Conservation (phyloP, 2,888 invertebrate genomes). For the Aproaerema taeniolella region DNA sequence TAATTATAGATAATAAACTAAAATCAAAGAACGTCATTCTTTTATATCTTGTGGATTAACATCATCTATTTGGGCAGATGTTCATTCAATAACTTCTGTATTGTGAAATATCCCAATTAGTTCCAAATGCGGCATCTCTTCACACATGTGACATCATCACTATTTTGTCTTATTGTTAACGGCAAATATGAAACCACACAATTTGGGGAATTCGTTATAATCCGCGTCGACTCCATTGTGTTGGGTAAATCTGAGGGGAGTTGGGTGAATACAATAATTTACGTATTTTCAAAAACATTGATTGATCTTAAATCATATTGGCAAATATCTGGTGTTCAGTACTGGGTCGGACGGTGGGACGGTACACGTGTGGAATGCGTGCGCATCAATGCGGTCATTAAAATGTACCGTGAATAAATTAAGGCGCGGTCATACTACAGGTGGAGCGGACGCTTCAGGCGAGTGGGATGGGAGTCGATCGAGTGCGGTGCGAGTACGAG, state of each 20-base stretch:
- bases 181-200: conserved; percentile 72
- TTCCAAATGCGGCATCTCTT: conserved; percentile 68
- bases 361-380: conserved; percentile 23
- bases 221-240: conserved; percentile 66
- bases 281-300: conserved; percentile 27
- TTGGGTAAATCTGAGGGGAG: conserved; percentile 48
- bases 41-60: too few species aligned
- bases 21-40: too few species aligned
- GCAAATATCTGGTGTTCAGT: conserved; percentile 27
- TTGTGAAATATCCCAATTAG: conserved; percentile 73
- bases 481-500: conserved; percentile 27
- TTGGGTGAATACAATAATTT: conserved; percentile 48
- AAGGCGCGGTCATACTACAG: conserved; percentile 52
- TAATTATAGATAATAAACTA: too few species aligned
- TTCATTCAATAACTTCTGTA: conserved; percentile 54
- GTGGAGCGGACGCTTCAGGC: conserved; percentile 59
- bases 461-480: conserved; percentile 50
- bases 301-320: conserved; percentile 42
- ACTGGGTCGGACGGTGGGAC: conserved; percentile 20
- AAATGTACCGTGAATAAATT: conserved; percentile 52
- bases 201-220: conserved; percentile 74
- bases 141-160: conserved; percentile 72
- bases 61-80: conserved; percentile 69
- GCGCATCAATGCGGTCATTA: conserved; percentile 45
- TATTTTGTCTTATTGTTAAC: conserved; percentile 71